Percentiles rank a stretch among this genome's conserved stretches.
Conservation (phyloP, 2,113 vertebrate species). For the Xenopus borealis region DNA sequence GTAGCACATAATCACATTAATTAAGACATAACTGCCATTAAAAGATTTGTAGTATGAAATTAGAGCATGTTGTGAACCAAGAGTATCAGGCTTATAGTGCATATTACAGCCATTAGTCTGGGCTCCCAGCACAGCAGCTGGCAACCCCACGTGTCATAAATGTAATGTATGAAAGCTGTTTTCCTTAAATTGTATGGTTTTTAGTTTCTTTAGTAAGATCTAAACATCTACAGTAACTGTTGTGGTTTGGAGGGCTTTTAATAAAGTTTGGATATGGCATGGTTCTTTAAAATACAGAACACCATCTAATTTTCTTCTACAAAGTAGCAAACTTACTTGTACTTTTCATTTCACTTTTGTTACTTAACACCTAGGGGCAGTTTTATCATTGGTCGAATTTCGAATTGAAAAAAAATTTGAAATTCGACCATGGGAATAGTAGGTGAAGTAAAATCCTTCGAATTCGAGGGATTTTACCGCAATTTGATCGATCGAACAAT, state of each 20-base stretch:
- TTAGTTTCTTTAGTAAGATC: constrained; percentile 73
- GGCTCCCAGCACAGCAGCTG: constrained; percentile 71
- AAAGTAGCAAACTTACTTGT: too few species aligned
- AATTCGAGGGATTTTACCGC: too few species aligned
- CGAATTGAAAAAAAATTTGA: too few species aligned
- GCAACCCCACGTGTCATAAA: constrained; percentile 77
- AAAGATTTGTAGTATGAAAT: constrained; percentile 84
- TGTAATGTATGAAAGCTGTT: constrained; percentile 77
- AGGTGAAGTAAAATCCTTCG: too few species aligned
- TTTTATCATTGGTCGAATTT: too few species aligned
- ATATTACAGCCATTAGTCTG: constrained; percentile 77
- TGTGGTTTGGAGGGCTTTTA: constrained; percentile 60
- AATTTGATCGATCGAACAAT: too few species aligned
- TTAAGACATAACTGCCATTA: constrained; percentile 89
- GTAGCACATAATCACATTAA: constrained; percentile 85
- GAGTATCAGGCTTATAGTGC: constrained; percentile 74
- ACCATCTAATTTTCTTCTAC: too few species aligned
- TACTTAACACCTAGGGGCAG: too few species aligned
- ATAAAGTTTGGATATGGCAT: constrained; percentile 58
- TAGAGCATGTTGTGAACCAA: constrained; percentile 78
- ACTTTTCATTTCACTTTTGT: too few species aligned
- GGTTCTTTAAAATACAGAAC: too few species aligned
- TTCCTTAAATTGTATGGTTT: constrained; percentile 78
- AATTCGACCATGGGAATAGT: too few species aligned
- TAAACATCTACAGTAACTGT: constrained; percentile 57